A percentile compares a stretch with the other conserved stretches of the same genome.
Evolutionary conservation across 2,888 invertebrate genomes (phyloP).

Genomic region (Chelonus formosanus): DNA sequence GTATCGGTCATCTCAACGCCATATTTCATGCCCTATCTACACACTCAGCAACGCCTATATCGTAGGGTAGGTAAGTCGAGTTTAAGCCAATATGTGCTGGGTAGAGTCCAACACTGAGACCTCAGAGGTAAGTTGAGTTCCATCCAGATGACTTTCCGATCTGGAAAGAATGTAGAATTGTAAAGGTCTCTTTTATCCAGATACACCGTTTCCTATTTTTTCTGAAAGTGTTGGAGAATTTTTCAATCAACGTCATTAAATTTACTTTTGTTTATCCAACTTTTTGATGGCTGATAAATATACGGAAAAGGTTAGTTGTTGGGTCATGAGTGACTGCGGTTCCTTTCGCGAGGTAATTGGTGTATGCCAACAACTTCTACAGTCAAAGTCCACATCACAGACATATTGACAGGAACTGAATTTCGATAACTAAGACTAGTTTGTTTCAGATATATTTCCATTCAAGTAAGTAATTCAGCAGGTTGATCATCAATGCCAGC

Average conservation of each 20-base stretch:
- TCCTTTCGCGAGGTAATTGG: conserved; percentile 26
- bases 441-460: too few relatives aligned
- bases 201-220: too few relatives aligned
- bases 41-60: conserved; percentile 54
- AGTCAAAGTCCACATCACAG: neutral
- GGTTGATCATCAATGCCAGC: too few relatives aligned
- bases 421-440: too few relatives aligned
- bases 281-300: too few relatives aligned
- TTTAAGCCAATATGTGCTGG: conserved; percentile 27
- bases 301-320: conserved; percentile 3
- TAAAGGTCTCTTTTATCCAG: too few relatives aligned
- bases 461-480: too few relatives aligned
- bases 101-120: neutral
- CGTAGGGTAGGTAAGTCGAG: conserved; percentile 38
- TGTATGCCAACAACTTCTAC: conserved; percentile 1
- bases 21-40: conserved; percentile 59
- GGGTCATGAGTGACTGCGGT: conserved; percentile 24
- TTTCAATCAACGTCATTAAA: neutral
- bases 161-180: neutral
- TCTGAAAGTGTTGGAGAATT: too few relatives aligned
- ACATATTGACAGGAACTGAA: neutral
- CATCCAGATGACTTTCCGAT: conserved; percentile 4
- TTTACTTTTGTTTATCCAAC: neutral
- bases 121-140: neutral
- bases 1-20: conserved; percentile 58